These are phyloP conservation scores for Etheostoma cragini DNA, from an alignment of 2,113 vertebrate genomes.

Conservation along the genomic window DNA sequence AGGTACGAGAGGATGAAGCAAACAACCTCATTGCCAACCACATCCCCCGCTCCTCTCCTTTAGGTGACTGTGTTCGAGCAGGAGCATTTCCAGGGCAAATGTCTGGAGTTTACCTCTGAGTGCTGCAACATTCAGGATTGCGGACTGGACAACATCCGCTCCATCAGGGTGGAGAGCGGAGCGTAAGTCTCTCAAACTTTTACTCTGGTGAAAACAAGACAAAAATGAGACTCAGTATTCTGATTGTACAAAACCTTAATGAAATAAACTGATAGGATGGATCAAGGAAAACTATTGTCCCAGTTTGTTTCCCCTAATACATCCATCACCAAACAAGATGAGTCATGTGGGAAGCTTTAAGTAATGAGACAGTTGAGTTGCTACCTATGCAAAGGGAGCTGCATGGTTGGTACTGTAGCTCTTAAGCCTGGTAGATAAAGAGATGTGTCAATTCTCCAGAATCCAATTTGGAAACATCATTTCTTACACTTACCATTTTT, in stretches of 20 bases:
- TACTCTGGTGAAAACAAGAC: neutral
- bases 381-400: neutral
- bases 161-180: slow-evolving; percentile 87
- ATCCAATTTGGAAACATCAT: neutral
- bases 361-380: neutral
- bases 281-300: neutral
- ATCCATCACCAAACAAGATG: neutral
- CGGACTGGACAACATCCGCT: slow-evolving; percentile 87
- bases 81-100: slow-evolving; percentile 88
- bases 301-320: neutral
- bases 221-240: neutral
- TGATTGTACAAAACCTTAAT: neutral
- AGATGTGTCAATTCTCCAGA: neutral
- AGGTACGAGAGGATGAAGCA: neutral
- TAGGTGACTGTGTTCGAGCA: slow-evolving; percentile 89
- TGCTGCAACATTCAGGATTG: slow-evolving; percentile 87
- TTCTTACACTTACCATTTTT: too few relatives aligned
- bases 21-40: neutral
- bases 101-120: slow-evolving; percentile 85
- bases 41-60: neutral
- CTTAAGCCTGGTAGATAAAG: neutral
- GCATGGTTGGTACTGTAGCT: neutral
- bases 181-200: slow-evolving; percentile 76
- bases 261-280: neutral
- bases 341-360: slow-evolving; percentile 2